Conservation (phyloP, 2,797 vertebrate genomes). For the Cyclopterus lumpus region DNA sequence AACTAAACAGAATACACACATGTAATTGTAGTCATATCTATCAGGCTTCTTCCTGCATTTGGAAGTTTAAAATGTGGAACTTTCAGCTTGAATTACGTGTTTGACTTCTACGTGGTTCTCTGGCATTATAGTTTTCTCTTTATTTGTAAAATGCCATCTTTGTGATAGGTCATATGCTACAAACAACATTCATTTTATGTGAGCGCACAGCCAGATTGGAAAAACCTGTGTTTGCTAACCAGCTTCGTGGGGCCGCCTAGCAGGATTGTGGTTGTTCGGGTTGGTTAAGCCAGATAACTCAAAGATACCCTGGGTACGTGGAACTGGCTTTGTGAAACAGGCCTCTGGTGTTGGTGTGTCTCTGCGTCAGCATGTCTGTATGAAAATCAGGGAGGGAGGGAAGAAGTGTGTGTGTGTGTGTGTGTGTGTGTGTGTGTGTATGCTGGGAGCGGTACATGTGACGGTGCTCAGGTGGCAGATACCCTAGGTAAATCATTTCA, state of each 20-base stretch:
- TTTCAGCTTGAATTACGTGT: too few relatives aligned
- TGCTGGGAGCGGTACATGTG: constrained; percentile 16
- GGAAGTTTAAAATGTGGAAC: too few relatives aligned
- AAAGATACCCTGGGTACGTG: background rate
- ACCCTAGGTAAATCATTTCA: constrained; percentile 78
- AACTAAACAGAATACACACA: background rate
- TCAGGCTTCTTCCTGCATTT: background rate
- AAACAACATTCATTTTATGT: background rate
- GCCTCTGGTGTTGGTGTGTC: constrained; percentile 34
- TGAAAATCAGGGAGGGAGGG: constrained; percentile 42
- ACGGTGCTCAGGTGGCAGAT: constrained; percentile 75
- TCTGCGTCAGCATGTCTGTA: constrained; percentile 56
- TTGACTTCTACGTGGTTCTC: too few relatives aligned
- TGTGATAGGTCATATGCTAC: background rate
- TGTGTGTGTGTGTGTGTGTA: constrained; percentile 9
- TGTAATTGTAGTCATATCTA: background rate
- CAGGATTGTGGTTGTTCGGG: background rate
- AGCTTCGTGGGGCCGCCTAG: too few relatives aligned
- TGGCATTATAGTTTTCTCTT: background rate
- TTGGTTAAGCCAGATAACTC: background rate
- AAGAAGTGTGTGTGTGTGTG: constrained; percentile 6
- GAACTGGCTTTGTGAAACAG: background rate
- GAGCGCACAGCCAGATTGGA: background rate
- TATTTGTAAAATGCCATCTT: too few relatives aligned
- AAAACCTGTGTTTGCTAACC: background rate